phyloP scores from a whole-genome alignment of 2,113 vertebrate species.

The Pagrus major region DNA sequence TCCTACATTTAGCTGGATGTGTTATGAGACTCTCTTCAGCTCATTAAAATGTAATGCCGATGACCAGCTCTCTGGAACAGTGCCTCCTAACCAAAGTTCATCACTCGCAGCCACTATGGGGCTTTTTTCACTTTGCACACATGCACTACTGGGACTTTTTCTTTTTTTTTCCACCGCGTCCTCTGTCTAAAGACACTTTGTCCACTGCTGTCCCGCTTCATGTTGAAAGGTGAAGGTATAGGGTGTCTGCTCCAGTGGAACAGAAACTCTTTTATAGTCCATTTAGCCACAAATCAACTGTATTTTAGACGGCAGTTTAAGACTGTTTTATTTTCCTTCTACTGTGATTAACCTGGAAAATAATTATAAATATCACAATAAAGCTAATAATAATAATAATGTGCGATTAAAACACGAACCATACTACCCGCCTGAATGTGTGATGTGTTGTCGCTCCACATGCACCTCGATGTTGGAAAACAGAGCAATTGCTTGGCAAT shows the following conservation, averaged over 20 bases:
- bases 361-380: conserved; percentile 7
- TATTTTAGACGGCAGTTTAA: neutral
- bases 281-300: conserved; percentile 32
- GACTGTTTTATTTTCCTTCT: neutral
- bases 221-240: conserved; percentile 62
- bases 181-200: conserved; percentile 66
- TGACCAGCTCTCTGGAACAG: conserved; percentile 87
- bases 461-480: conserved; percentile 50
- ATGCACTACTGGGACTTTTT: conserved; percentile 48
- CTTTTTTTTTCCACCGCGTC: too few relatives aligned
- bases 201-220: conserved; percentile 56
- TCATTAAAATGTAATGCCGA: conserved; percentile 90
- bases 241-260: conserved; percentile 58
- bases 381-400: conserved; percentile 16
- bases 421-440: neutral
- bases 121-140: conserved; percentile 69
- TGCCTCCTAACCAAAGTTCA: conserved; percentile 91
- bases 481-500: conserved; percentile 52
- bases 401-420: neutral
- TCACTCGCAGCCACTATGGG: conserved; percentile 77
- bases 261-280: conserved; percentile 57
- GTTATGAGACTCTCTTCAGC: conserved; percentile 85
- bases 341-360: neutral
- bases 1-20: conserved; percentile 64
- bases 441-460: conserved; percentile 43